A percentile compares a stretch with the other conserved stretches of the same genome.
These are phyloP conservation scores for Nyctibius bracteatus DNA, from an alignment of 2,113 vertebrate genomes.

Conservation along the genomic window DNA sequence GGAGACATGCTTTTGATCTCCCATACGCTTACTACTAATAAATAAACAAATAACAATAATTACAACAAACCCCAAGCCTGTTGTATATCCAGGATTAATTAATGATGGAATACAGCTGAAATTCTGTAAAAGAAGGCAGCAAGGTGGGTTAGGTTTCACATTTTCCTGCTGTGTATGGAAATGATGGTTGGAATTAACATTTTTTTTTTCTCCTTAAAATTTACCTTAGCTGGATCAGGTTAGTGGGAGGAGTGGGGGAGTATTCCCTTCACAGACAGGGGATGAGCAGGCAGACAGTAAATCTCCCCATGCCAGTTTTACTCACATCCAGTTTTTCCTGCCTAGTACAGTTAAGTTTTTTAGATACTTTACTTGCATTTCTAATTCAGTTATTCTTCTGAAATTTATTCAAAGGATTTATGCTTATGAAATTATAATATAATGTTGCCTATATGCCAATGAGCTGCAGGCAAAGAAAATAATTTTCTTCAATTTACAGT, in stretches of 20 bases:
- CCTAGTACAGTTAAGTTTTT: conserved; percentile 73
- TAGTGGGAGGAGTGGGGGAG: conserved; percentile 30
- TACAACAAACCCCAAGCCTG: conserved; percentile 75
- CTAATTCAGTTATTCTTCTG: conserved; percentile 85
- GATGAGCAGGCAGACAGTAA: conserved; percentile 31
- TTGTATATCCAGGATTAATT: conserved; percentile 75
- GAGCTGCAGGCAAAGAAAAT: conserved; percentile 87
- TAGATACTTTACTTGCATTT: conserved; percentile 82
- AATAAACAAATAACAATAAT: conserved; percentile 80
- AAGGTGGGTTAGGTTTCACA: conserved; percentile 11
- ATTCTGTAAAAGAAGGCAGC: conserved; percentile 50
- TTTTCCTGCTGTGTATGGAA: conserved; percentile 2
- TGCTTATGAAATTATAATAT: conserved; percentile 88
- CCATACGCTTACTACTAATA: conserved; percentile 72
- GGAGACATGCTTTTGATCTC: conserved; percentile 71
- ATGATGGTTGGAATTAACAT: conserved; percentile 23
- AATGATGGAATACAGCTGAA: conserved; percentile 71
- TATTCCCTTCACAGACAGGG: conserved; percentile 41
- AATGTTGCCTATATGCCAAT: conserved; percentile 84
- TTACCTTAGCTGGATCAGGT: conserved; percentile 53
- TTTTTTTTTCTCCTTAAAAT: conserved; percentile 19
- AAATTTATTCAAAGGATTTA: conserved; percentile 89
- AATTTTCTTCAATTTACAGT: conserved; percentile 89
- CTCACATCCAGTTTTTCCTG: conserved; percentile 26
- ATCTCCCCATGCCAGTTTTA: conserved; percentile 7